Conservation (phyloP, 2,113 vertebrate genomes). For the Pluvianellus socialis region DNA sequence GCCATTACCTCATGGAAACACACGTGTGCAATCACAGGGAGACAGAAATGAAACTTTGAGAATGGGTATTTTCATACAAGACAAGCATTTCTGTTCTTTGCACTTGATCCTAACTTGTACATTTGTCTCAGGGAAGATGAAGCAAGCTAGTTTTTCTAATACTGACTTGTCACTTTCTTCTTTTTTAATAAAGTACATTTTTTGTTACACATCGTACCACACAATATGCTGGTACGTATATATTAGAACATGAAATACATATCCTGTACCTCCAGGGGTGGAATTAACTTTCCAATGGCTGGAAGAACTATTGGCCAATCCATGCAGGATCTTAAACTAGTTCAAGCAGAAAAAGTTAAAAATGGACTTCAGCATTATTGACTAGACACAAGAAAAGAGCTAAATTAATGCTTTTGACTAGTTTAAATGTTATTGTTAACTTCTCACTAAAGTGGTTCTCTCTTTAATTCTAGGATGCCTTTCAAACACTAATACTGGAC, state of each 20-base stretch:
- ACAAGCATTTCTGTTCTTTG: not conserved
- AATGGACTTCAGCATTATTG: not conserved
- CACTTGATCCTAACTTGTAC: not conserved
- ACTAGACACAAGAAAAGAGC: not conserved
- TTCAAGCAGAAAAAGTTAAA: not conserved
- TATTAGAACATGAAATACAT: not conserved
- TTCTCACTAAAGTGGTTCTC: not conserved
- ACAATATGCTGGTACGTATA: not conserved
- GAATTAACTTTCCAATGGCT: not conserved
- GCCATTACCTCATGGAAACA: not conserved
- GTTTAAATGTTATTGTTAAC: not conserved
- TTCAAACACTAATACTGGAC: not conserved
- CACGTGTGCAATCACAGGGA: fast-evolving
- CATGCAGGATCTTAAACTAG: not conserved
- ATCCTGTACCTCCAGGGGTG: not conserved
- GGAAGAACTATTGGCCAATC: not conserved
- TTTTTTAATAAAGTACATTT: not conserved
- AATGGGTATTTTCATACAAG: not conserved
- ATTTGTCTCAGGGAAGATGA: fast-evolving
- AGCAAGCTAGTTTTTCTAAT: not conserved
- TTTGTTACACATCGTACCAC: not conserved
- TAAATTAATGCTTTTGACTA: not conserved
- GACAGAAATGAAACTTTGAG: not conserved
- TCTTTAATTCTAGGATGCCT: not conserved
- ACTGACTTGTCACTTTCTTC: not conserved